Evolutionary conservation across 2,113 vertebrate genomes (phyloP).

Genomic region (Cygnus buccinator): DNA sequence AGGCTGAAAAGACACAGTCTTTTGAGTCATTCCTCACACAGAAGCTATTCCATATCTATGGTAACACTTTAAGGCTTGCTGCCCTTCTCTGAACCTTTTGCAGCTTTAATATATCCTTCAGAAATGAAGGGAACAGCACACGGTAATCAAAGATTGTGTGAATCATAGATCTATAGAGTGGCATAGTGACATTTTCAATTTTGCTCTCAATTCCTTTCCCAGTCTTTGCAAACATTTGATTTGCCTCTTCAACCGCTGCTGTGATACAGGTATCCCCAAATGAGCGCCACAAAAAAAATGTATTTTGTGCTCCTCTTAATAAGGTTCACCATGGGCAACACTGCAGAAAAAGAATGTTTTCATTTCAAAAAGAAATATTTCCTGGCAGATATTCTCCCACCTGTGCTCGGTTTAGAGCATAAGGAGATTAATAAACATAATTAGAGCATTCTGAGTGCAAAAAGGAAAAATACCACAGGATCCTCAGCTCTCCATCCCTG

Average conservation of each 20-base stretch:
- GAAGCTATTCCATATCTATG: neutral
- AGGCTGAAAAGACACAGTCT: neutral
- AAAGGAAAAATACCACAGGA: neutral
- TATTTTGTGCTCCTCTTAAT: neutral
- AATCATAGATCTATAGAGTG: neutral
- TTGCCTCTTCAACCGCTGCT: constrained; percentile 3
- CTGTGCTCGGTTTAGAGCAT: neutral
- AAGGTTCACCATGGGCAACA: neutral
- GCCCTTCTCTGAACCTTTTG: constrained; percentile 24
- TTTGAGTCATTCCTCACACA: neutral
- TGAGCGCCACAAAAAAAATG: neutral
- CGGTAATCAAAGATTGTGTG: neutral
- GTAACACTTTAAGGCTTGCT: constrained; percentile 7
- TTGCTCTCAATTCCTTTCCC: neutral
- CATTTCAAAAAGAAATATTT: neutral
- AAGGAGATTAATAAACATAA: neutral
- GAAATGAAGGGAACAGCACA: neutral
- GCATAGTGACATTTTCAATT: constrained; percentile 35
- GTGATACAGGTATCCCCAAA: constrained; percentile 35
- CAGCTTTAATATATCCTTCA: constrained; percentile 2
- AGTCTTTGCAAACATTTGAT: constrained; percentile 22
- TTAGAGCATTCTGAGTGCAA: neutral
- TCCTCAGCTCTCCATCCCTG: neutral
- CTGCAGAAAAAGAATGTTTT: neutral
- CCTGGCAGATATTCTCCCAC: neutral